phyloP scores from a whole-genome alignment of 2,113 vertebrate genomes.

The Ploceus nigricollis region DNA sequence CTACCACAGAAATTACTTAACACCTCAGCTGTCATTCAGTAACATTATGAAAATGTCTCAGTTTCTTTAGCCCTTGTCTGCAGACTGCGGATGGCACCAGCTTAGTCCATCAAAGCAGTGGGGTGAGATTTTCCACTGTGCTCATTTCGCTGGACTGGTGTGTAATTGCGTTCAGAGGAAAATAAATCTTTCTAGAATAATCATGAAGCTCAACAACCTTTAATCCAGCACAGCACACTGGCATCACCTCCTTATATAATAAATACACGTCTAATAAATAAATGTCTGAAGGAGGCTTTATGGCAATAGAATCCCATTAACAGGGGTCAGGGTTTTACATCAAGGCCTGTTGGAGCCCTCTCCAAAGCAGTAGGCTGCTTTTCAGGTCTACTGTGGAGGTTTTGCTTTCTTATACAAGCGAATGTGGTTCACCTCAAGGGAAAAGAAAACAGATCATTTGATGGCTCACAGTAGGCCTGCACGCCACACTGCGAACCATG shows the following conservation, averaged over 20 bases:
- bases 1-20: slow-evolving; percentile 39
- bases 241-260: slow-evolving; percentile 45
- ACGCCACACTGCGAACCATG: background rate
- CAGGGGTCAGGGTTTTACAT: slow-evolving; percentile 44
- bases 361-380: slow-evolving; percentile 64
- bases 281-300: slow-evolving; percentile 41
- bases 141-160: slow-evolving; percentile 10
- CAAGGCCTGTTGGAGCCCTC: background rate
- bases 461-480: slow-evolving; percentile 6
- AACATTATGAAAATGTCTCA: slow-evolving; percentile 7
- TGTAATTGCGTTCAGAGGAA: background rate
- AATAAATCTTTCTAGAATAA: slow-evolving; percentile 64
- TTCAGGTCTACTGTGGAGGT: slow-evolving; percentile 48
- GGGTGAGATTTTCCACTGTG: slow-evolving; percentile 60
- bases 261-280: slow-evolving; percentile 49
- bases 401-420: slow-evolving; percentile 60
- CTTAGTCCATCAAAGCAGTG: slow-evolving; percentile 3
- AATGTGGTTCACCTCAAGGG: slow-evolving; percentile 65
- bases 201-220: slow-evolving; percentile 35
- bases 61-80: slow-evolving; percentile 1
- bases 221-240: slow-evolving; percentile 44
- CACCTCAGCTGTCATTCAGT: slow-evolving; percentile 31
- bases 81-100: slow-evolving; percentile 10
- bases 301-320: slow-evolving; percentile 43
- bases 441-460: slow-evolving; percentile 66